phyloP scores from a whole-genome alignment of 2,113 vertebrate species.

The Sylvicapra grimmia region DNA sequence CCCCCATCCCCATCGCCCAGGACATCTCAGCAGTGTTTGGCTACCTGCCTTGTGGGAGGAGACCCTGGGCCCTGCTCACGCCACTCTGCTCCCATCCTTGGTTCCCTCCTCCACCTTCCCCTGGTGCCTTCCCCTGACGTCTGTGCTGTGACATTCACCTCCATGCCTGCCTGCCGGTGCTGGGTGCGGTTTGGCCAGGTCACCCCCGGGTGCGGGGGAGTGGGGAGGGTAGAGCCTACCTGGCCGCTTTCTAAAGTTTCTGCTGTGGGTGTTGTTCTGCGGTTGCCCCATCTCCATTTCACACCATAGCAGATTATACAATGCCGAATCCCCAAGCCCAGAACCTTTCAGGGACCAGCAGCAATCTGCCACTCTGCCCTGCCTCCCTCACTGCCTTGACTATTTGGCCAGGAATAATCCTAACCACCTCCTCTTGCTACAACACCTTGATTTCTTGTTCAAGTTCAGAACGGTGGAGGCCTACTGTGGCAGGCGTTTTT shows the following conservation, averaged over 20 bases:
- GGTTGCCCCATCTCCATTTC: neutral
- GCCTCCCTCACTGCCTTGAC: neutral
- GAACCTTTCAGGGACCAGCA: too few species aligned
- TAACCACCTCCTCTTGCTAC: neutral
- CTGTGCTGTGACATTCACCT: neutral
- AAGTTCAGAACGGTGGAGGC: neutral
- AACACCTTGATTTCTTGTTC: neutral
- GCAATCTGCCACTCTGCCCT: neutral
- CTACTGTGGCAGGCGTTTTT: neutral
- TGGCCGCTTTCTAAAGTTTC: neutral
- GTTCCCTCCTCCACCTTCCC: neutral
- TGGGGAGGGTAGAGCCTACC: neutral
- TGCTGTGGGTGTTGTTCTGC: neutral
- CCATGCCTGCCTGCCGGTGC: neutral
- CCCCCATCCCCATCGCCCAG: neutral
- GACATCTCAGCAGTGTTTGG: neutral
- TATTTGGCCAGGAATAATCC: neutral
- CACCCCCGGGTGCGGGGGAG: neutral
- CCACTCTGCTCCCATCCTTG: neutral
- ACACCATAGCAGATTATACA: neutral
- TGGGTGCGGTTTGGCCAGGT: neutral
- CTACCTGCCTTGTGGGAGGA: neutral
- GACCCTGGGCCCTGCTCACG: neutral
- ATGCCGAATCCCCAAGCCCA: neutral
- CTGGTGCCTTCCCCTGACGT: neutral